These are phyloP conservation scores for Zosterops hypoxanthus DNA, from an alignment of 2,113 vertebrate genomes.

Conservation along the genomic window DNA sequence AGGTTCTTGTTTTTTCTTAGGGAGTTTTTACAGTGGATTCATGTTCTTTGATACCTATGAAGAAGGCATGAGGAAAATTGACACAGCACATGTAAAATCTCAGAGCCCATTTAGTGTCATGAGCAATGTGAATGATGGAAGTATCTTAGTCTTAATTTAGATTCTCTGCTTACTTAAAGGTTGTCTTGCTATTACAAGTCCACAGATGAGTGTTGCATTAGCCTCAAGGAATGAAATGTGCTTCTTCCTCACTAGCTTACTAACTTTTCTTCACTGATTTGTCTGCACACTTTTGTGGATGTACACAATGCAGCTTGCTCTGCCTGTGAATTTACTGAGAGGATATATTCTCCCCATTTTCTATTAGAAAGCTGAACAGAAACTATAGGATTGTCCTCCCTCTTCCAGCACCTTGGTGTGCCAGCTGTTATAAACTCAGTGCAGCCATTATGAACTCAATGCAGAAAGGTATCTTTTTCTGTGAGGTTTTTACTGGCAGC, in stretches of 20 bases:
- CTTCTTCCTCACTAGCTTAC: background rate
- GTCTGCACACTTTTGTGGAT: background rate
- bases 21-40: background rate
- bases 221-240: background rate
- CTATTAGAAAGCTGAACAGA: background rate
- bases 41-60: background rate
- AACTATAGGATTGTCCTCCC: background rate
- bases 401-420: background rate
- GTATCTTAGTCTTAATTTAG: background rate
- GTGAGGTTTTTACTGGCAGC: background rate
- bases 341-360: background rate
- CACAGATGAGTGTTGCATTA: background rate
- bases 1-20: background rate
- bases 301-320: background rate
- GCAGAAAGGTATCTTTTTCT: background rate
- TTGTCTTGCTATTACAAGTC: background rate
- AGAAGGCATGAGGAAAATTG: background rate
- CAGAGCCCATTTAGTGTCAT: background rate
- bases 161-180: background rate
- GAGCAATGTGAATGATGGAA: background rate
- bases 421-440: background rate
- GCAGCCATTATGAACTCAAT: background rate
- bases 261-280: background rate
- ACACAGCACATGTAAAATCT: background rate
- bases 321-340: background rate